Evolutionary conservation across 2,888 invertebrate genomes (phyloP).

Genomic region (Micoletzkya japonica): DNA sequence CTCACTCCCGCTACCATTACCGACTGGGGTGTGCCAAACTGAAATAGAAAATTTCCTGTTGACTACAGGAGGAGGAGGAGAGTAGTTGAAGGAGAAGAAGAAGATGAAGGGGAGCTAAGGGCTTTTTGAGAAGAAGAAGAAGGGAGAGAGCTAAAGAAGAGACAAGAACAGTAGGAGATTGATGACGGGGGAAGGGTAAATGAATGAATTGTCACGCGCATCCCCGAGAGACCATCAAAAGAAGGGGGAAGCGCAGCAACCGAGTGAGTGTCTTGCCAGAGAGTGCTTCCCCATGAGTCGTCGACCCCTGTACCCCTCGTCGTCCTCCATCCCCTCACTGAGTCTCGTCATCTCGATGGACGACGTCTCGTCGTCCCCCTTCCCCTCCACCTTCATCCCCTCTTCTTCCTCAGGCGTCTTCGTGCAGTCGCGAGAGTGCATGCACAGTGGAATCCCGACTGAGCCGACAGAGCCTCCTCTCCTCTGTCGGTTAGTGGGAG

Average conservation of each 20-base stretch:
- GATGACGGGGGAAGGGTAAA: conserved; percentile 20
- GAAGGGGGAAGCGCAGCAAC: no score
- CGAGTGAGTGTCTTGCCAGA: background rate
- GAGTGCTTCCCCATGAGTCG: background rate
- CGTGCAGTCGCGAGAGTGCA: background rate
- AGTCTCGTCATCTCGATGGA: conserved; percentile 22
- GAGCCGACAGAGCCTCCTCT: conserved; percentile 45
- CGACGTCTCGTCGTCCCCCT: no score
- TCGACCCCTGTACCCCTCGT: background rate
- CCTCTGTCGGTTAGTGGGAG: conserved; percentile 48
- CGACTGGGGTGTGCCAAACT: background rate
- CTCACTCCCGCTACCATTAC: no score
- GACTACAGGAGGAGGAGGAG: background rate
- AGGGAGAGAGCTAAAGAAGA: background rate
- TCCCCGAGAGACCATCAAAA: no score
- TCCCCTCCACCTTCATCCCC: background rate
- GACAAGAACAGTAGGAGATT: background rate
- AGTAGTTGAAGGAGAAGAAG: background rate
- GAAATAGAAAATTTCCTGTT: background rate
- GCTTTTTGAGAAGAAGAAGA: background rate
- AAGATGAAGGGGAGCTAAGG: background rate
- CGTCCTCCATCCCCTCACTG: background rate
- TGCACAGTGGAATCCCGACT: conserved; percentile 17
- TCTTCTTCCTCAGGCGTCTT: background rate
- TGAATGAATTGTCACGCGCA: no score